These are phyloP conservation scores for Erebia palarica DNA, from an alignment of 2,888 invertebrate species.

Conservation along the genomic window DNA sequence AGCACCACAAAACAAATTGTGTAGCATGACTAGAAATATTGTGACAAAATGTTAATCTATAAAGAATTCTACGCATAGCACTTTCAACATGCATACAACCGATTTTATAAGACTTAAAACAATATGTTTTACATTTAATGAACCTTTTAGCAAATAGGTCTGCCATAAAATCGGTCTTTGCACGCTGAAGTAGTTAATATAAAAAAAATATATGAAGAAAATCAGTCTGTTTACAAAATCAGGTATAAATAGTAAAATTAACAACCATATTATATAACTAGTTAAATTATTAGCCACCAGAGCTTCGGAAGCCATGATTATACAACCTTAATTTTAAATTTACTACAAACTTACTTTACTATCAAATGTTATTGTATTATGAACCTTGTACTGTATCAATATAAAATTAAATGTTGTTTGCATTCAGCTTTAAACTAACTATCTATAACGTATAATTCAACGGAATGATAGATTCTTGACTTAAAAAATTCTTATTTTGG, in stretches of 20 bases:
- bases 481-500: background rate
- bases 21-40: constrained; percentile 20
- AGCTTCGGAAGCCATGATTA: constrained; percentile 48
- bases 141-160: background rate
- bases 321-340: constrained; percentile 52
- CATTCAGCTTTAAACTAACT: background rate
- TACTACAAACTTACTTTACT: constrained; percentile 24
- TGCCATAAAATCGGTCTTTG: background rate
- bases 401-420: constrained; percentile 39
- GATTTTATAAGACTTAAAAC: background rate
- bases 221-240: constrained; percentile 22
- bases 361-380: constrained; percentile 35
- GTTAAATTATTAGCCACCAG: constrained; percentile 43
- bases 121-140: background rate
- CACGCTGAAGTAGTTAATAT: background rate
- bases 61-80: background rate
- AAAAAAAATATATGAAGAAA: constrained; percentile 18
- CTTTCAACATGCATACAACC: background rate
- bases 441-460: background rate
- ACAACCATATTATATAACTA: constrained; percentile 19
- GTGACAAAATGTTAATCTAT: background rate
- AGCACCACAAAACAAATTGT: background rate
- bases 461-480: constrained; percentile 2
- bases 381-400: constrained; percentile 30
- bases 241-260: constrained; percentile 17